These are phyloP conservation scores for Nipponacmea schrenckii DNA, from an alignment of 2,888 invertebrate genomes.

Conservation along the genomic window DNA sequence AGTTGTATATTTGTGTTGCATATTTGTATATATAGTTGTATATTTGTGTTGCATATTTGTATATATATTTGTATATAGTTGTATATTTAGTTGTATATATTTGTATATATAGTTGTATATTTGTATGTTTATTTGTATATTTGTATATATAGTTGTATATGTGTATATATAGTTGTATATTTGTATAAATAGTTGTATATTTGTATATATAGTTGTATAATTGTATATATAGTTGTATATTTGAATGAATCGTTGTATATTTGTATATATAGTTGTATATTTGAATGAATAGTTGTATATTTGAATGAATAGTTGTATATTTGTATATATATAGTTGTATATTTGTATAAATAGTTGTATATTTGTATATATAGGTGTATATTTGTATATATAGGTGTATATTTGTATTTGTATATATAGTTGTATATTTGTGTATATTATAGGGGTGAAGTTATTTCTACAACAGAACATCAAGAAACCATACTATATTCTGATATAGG, in stretches of 20 bases:
- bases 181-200: too few relatives aligned
- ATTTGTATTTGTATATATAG: too few relatives aligned
- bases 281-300: too few relatives aligned
- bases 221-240: constrained; percentile 16
- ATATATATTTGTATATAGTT: too few relatives aligned
- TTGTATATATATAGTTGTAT: constrained; percentile 6
- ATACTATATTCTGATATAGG: constrained; percentile 82
- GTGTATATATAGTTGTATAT: constrained; percentile 8
- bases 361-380: constrained; percentile 3
- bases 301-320: too few relatives aligned
- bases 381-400: constrained; percentile 13
- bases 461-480: constrained; percentile 78
- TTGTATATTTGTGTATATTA: constrained; percentile 12
- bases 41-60: too few relatives aligned
- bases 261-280: constrained; percentile 5
- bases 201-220: constrained; percentile 3
- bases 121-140: too few relatives aligned
- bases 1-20: too few relatives aligned
- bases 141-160: constrained; percentile 5
- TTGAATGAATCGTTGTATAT: too few relatives aligned
- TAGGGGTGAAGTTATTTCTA: constrained; percentile 77
- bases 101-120: constrained; percentile 8
- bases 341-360: constrained; percentile 4
- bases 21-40: too few relatives aligned
- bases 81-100: too few relatives aligned